Conservation (phyloP, 2,113 vertebrate genomes). For the Sakesphorus luctuosus region DNA sequence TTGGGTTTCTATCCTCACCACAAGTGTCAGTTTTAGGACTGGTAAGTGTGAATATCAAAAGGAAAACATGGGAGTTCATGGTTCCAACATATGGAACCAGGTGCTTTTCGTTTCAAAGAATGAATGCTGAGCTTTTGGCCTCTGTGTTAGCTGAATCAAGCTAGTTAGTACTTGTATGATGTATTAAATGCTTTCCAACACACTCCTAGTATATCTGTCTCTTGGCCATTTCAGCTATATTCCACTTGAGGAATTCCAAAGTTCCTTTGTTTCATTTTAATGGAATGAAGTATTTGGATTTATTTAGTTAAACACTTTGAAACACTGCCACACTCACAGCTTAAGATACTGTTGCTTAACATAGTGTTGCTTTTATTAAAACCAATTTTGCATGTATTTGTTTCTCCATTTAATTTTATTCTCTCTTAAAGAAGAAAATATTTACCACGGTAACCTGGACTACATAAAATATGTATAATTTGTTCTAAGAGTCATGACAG, state of each 20-base stretch:
- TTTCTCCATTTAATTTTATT: conserved; percentile 28
- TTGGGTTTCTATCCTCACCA: not conserved
- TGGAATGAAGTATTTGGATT: not conserved
- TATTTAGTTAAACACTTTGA: not conserved
- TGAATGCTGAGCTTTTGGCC: not conserved
- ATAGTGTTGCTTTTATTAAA: not conserved
- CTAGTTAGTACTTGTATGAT: not conserved
- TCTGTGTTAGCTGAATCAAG: not conserved
- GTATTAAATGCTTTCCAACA: not conserved
- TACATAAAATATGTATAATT: conserved; percentile 55
- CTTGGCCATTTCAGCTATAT: not conserved
- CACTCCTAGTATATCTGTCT: not conserved
- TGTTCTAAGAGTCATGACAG: conserved; percentile 29
- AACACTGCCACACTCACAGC: not conserved
- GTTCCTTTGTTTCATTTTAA: not conserved
- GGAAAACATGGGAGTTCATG: not conserved
- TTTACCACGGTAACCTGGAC: conserved; percentile 57
- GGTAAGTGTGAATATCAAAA: not conserved
- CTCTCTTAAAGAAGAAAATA: conserved; percentile 42
- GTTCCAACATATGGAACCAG: not conserved
- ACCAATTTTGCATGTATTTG: not conserved
- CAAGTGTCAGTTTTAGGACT: not conserved
- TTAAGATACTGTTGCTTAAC: conserved; percentile 3
- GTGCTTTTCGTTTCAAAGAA: not conserved
- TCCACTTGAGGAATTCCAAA: not conserved